Conservation (phyloP, 2,888 invertebrate genomes). For the Noctua pronuba region DNA sequence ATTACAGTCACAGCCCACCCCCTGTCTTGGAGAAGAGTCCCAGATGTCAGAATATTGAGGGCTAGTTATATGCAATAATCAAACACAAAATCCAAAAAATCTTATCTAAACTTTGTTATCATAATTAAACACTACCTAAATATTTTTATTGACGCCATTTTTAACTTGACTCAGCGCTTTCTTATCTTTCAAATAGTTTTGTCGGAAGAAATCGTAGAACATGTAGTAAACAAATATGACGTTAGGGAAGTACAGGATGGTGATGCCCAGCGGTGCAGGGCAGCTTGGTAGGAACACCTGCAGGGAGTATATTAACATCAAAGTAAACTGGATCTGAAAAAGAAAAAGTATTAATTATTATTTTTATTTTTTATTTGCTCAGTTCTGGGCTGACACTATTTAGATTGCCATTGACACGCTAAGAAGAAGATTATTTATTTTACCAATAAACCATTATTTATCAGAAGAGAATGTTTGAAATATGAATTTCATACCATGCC, state of each 20-base stretch:
- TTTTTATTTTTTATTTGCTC: too few species aligned
- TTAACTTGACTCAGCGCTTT: conserved; percentile 46
- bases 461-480: not conserved
- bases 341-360: not conserved
- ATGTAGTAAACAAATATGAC: conserved; percentile 92
- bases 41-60: not conserved
- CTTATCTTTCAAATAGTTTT: conserved; percentile 84
- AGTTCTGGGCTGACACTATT: too few species aligned
- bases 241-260: conserved; percentile 91
- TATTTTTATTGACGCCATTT: conserved; percentile 57
- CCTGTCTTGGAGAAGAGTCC: too few species aligned
- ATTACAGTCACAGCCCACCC: too few species aligned
- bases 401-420: too few species aligned
- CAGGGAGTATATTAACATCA: conserved; percentile 91
- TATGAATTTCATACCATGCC: not conserved
- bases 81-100: not conserved
- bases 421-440: too few species aligned
- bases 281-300: conserved; percentile 91
- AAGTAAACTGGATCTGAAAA: conserved; percentile 92
- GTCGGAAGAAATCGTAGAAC: conserved; percentile 93
- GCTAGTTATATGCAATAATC: not conserved
- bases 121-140: conserved; percentile 20
- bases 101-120: not conserved
- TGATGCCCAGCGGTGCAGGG: conserved; percentile 86
- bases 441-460: not conserved